Base-by-base conservation (phyloP, 2,888 invertebrate genomes). In the Eristalis pertinax region DNA sequence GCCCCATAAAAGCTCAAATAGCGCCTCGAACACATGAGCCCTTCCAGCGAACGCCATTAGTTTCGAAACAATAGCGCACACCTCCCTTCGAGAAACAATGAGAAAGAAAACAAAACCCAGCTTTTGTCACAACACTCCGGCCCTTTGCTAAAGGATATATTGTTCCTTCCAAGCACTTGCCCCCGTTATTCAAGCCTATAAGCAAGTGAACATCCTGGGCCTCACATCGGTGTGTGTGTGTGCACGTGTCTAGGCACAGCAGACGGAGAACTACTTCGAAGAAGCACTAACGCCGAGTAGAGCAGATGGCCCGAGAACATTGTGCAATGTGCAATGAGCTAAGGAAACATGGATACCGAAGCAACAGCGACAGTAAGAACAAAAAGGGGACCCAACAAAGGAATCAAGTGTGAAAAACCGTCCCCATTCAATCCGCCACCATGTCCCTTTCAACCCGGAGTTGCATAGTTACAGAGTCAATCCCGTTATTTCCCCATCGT, bases 311-410 rank as follows among this genome's bases (percentile, higher is more conserved):
- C 43, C 64, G 35, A 81, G 50, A 81, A 82, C 73, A 50, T 35
- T 85, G 76, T 85, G 72, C 76, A 76, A 81, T 82, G 81, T 76
- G 76, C 81, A 85, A 85, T 85, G 82, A 74, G 77, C 73, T 74
- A 74, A 69, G 50, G 58, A 73, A 85, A 60, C 76, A 69, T 50
- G 64, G 77, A 81, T 72, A 84, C 62, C 65, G 13, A 65, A 11
- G 32, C 72, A 24, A 22, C n/a, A 38, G 13, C 26, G 32, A 62
- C 50, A 50, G 50, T 19, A 19, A 26, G 10, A 56, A 22, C 2
- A 62, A 58, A 80, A 69, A 77, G 22, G 67, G 77, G 62, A 58
- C 10, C 19, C 22, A 22, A 56, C 58, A 62, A 76, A 76, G 68
- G 84, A 70, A 76, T 72, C 81, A 81, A 73, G 76, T 81, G 81